Conservation (phyloP, 2,888 invertebrate genomes). For the Drosophila peninsularis region DNA sequence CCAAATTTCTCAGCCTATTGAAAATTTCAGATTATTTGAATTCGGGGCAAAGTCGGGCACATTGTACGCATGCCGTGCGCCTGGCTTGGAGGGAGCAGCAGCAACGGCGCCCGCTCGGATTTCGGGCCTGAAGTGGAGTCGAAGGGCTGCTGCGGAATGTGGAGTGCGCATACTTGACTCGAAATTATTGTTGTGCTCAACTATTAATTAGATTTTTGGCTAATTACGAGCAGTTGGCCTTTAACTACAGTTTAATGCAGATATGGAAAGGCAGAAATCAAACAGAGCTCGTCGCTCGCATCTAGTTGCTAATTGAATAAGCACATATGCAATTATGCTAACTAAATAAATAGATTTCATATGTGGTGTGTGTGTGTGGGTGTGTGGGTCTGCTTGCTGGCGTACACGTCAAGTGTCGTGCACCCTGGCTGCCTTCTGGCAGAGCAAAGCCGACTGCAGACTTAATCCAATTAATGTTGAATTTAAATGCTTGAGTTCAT, state of each 20-base stretch:
- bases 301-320: slow-evolving; percentile 59
- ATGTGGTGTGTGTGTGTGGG: background rate
- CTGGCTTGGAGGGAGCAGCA: no score
- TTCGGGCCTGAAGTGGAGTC: background rate
- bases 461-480: slow-evolving; percentile 80
- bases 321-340: slow-evolving; percentile 47
- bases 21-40: slow-evolving; percentile 40
- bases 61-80: slow-evolving; percentile 34
- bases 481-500: slow-evolving; percentile 73
- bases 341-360: slow-evolving; percentile 41
- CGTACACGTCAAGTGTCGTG: background rate
- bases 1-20: background rate
- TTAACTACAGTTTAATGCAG: background rate
- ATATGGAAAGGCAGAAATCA: slow-evolving; percentile 5
- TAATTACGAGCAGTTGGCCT: slow-evolving; percentile 1
- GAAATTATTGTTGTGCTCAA: slow-evolving; percentile 3
- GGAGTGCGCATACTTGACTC: background rate
- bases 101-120: no score
- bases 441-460: slow-evolving; percentile 51
- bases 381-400: background rate
- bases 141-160: background rate
- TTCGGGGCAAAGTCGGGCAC: slow-evolving; percentile 48
- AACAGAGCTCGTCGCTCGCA: slow-evolving; percentile 14
- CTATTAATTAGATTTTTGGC: slow-evolving; percentile 3
- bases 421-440: no score